These are phyloP conservation scores for Xyrichtys novacula DNA, from an alignment of 2,797 vertebrate genomes.

Conservation along the genomic window DNA sequence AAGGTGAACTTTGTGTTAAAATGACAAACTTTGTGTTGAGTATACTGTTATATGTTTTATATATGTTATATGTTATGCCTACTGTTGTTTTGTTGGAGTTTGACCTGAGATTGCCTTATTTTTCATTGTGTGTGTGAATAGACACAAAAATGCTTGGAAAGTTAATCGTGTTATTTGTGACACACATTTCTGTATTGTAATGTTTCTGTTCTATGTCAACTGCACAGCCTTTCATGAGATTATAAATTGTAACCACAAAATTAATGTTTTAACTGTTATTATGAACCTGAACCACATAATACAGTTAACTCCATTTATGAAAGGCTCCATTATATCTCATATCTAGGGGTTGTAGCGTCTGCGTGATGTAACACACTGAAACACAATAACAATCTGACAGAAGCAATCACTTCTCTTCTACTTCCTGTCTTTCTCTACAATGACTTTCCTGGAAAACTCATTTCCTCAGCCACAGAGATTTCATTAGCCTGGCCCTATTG, in stretches of 20 bases:
- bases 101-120: neutral
- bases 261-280: constrained; percentile 49
- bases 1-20: no score
- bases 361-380: constrained; percentile 81
- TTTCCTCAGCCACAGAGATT: constrained; percentile 77
- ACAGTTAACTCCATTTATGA: constrained; percentile 59
- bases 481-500: constrained; percentile 75
- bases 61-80: neutral
- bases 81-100: neutral
- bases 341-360: constrained; percentile 62
- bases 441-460: constrained; percentile 76
- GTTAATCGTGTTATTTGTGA: constrained; percentile 9
- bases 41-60: no score
- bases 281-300: constrained; percentile 51
- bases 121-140: neutral
- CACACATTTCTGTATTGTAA: constrained; percentile 9
- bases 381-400: constrained; percentile 79
- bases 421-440: constrained; percentile 77
- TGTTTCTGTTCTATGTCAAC: constrained; percentile 23
- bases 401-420: constrained; percentile 75
- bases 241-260: constrained; percentile 30
- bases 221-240: constrained; percentile 33
- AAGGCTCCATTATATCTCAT: constrained; percentile 65
- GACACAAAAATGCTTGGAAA: neutral
- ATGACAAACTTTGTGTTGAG: neutral